phyloP scores from a whole-genome alignment of 2,113 vertebrate genomes.

The Protobothrops mucrosquamatus region DNA sequence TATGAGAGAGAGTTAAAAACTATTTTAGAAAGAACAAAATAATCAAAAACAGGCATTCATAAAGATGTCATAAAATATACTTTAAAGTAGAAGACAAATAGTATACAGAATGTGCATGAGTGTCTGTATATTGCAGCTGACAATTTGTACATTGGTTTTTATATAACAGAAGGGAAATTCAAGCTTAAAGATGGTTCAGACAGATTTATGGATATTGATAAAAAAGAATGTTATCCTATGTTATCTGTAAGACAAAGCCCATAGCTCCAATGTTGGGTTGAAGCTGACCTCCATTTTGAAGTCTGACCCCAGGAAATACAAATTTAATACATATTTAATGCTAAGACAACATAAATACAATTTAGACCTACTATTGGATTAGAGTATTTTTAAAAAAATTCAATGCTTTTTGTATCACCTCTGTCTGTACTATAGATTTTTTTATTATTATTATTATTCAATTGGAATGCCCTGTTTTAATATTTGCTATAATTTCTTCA shows the following conservation, averaged over 20 bases:
- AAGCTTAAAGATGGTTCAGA: not conserved
- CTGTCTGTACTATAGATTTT: not conserved
- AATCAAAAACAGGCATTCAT: not conserved
- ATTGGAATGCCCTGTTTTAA: slow-evolving; percentile 1
- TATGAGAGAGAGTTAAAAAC: not conserved
- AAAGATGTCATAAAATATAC: not conserved
- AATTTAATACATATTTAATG: slow-evolving; percentile 37
- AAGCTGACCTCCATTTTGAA: slow-evolving; percentile 12
- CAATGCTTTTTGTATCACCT: not conserved
- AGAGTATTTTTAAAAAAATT: not conserved
- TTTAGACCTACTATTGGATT: not conserved
- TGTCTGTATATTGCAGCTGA: not conserved
- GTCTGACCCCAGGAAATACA: slow-evolving; percentile 28
- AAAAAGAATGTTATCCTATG: not conserved
- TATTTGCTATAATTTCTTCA: slow-evolving; percentile 14
- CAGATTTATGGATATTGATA: slow-evolving; percentile 6
- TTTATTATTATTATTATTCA: not conserved
- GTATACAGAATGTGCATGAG: not conserved
- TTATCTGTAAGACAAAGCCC: not conserved
- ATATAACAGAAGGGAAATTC: not conserved
- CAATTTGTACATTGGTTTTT: not conserved
- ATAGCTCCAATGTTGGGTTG: not conserved
- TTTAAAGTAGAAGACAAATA: not conserved
- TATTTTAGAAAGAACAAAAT: not conserved
- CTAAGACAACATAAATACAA: slow-evolving; percentile 25